Evolutionary conservation across 2,113 vertebrate genomes (phyloP).

Genomic region (Chionomys nivalis): DNA sequence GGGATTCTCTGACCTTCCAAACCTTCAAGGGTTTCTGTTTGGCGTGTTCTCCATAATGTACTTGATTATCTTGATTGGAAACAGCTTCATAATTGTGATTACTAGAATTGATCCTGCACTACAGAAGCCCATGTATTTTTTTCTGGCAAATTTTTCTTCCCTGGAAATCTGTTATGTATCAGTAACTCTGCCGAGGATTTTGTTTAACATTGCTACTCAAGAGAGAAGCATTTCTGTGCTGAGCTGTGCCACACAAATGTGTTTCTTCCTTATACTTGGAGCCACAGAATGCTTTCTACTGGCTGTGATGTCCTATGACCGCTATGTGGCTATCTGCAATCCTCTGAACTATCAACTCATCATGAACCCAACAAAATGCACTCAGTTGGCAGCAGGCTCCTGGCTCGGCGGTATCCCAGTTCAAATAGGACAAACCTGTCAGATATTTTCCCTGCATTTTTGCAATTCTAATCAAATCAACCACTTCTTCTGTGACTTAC

Average conservation of each 20-base stretch:
- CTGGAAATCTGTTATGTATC: slow-evolving; percentile 58
- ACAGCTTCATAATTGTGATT: slow-evolving; percentile 36
- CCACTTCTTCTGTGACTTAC: slow-evolving; percentile 51
- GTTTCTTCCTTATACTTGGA: background rate
- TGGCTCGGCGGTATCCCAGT: background rate
- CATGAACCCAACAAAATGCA: slow-evolving; percentile 33
- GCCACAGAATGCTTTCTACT: background rate
- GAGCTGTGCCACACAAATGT: slow-evolving; percentile 25
- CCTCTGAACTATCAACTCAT: slow-evolving; percentile 52
- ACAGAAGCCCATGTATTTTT: slow-evolving; percentile 58
- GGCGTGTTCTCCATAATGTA: slow-evolving; percentile 27
- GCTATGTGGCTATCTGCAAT: slow-evolving; percentile 4
- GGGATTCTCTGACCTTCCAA: slow-evolving; percentile 14
- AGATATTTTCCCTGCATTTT: slow-evolving; percentile 25
- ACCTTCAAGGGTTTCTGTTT: background rate
- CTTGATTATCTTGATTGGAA: slow-evolving; percentile 40
- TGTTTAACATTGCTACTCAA: slow-evolving; percentile 26
- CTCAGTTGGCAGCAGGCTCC: background rate
- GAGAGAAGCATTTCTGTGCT: background rate
- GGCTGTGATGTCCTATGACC: slow-evolving; percentile 46
- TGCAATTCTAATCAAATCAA: background rate
- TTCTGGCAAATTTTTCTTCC: slow-evolving; percentile 28
- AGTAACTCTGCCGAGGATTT: slow-evolving; percentile 41
- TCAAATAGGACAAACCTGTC: background rate
- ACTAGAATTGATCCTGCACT: background rate